Evolutionary conservation across 2,113 vertebrate genomes (phyloP).

Genomic region (Otis tarda): DNA sequence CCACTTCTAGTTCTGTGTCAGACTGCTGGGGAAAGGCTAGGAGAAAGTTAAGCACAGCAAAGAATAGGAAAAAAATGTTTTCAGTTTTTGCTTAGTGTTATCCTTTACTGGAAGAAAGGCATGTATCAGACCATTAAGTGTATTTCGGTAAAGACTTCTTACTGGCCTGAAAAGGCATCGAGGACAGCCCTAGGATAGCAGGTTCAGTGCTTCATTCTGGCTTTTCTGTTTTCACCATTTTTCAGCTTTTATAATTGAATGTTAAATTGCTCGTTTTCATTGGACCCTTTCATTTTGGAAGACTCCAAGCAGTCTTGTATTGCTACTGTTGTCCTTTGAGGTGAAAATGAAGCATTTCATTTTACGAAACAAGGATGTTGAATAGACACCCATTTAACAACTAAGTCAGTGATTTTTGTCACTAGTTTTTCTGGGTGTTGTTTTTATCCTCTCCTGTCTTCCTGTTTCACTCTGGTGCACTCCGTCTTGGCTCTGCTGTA

Average conservation of each 20-base stretch:
- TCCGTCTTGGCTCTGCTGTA: neutral
- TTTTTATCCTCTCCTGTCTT: neutral
- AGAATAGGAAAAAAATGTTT: neutral
- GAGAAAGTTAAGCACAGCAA: neutral
- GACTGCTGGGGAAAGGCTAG: neutral
- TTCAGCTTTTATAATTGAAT: slow-evolving; percentile 12
- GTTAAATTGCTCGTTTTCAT: neutral
- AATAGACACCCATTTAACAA: neutral
- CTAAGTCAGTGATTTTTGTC: neutral
- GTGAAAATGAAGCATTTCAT: neutral
- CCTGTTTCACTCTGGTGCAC: neutral
- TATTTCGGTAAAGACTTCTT: neutral
- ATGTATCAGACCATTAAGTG: neutral
- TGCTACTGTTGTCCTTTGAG: neutral
- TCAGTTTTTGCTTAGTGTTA: neutral
- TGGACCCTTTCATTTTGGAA: neutral
- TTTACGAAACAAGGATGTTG: neutral
- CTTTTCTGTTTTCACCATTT: neutral
- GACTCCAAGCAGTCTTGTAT: neutral
- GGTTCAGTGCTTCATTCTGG: neutral
- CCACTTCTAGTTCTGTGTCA: neutral
- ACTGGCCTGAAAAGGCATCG: neutral
- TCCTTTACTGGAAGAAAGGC: neutral
- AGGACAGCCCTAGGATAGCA: neutral
- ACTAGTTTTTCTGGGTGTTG: neutral